These are phyloP conservation scores for Epizoanthus fatuus DNA, from an alignment of 92 coral and sea anemone genomes.

Conservation along the genomic window DNA sequence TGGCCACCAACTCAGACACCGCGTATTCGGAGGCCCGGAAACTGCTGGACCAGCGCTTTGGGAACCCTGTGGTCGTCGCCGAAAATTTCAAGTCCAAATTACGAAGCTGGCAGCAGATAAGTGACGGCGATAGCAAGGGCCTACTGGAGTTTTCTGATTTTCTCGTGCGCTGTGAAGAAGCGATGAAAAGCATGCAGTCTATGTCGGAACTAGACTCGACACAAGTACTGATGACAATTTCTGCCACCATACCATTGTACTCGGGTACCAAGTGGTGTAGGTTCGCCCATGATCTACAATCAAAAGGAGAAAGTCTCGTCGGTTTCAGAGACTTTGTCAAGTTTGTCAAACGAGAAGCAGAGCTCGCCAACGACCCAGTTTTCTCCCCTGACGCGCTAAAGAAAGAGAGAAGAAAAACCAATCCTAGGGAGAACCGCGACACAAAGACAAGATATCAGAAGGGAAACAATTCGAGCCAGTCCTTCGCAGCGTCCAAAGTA, in stretches of 20 bases:
- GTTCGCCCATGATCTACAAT: conserved; percentile 60
- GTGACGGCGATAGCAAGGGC: conserved; percentile 67
- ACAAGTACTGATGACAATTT: conserved; percentile 24
- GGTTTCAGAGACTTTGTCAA: conserved; percentile 55
- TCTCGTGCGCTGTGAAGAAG: conserved; percentile 63
- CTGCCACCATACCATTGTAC: conserved; percentile 71
- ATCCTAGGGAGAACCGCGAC: conserved; percentile 3
- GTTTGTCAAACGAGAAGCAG: conserved; percentile 72
- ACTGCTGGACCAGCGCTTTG: conserved; percentile 43
- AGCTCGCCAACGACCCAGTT: conserved; percentile 71
- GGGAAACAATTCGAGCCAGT: not conserved
- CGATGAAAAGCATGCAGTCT: conserved; percentile 56
- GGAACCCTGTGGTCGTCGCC: too few species aligned
- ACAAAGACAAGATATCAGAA: not conserved
- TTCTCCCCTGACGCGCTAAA: conserved; percentile 74
- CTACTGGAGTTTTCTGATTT: conserved; percentile 70
- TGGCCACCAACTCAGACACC: conserved; percentile 50
- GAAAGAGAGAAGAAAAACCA: conserved; percentile 42
- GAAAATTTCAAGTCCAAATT: conserved; percentile 17
- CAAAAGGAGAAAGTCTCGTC: conserved; percentile 37
- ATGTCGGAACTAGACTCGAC: conserved; percentile 72
- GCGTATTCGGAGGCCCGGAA: conserved; percentile 61
- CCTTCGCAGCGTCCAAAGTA: conserved; percentile 13
- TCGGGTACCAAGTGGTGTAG: conserved; percentile 79
- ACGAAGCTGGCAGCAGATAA: conserved; percentile 69